A percentile compares a stretch with the other conserved stretches of the same genome.
These are phyloP conservation scores for Koerneria pararmatus DNA, from an alignment of 2,888 invertebrate species.

Conservation along the genomic window DNA sequence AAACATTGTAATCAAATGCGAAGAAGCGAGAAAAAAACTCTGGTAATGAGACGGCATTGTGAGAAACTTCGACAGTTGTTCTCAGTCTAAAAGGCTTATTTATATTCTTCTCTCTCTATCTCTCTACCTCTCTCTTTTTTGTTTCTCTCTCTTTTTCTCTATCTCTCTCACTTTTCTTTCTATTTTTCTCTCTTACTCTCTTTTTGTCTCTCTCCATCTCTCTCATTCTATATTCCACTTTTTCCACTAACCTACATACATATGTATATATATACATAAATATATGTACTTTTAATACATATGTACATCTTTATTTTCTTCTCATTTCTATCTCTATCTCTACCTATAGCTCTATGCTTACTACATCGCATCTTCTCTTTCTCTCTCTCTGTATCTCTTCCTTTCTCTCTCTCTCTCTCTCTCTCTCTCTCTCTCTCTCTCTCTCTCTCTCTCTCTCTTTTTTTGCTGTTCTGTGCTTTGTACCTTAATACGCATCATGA, in stretches of 20 bases:
- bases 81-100: no score
- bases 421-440: background rate
- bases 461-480: slow-evolving; percentile 7
- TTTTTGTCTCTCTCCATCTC: slow-evolving; percentile 12
- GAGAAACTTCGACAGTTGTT: no score
- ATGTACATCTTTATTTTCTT: no score
- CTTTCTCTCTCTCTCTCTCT: slow-evolving; percentile 7
- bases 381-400: slow-evolving; percentile 9
- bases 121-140: slow-evolving; percentile 1
- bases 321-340: no score
- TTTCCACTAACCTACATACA: no score
- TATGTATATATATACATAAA: no score
- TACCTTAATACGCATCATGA: background rate
- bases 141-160: background rate
- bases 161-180: background rate
- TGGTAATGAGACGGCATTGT: no score
- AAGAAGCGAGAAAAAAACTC: no score
- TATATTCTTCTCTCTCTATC: background rate
- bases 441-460: background rate
- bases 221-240: no score
- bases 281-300: no score
- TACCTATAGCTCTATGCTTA: background rate
- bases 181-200: background rate
- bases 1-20: no score
- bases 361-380: slow-evolving; percentile 3